Evolutionary conservation across 2,113 vertebrate genomes (phyloP).

Genomic region (Emydocephalus ijimae): DNA sequence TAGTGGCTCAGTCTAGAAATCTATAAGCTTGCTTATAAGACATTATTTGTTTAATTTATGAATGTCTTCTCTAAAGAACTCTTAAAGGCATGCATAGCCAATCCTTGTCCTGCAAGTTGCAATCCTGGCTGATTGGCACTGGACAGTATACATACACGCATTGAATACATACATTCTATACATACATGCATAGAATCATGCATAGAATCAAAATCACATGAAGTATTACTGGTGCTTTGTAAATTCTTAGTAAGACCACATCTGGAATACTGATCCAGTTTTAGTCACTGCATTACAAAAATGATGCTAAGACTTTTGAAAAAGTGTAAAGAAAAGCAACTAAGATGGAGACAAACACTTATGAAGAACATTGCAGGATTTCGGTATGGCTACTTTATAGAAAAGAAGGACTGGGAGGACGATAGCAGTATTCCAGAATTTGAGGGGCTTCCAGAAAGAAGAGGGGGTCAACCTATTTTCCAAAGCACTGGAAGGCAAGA

Average conservation of each 20-base stretch:
- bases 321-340: neutral
- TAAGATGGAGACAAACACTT: neutral
- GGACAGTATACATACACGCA: neutral
- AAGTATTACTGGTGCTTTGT: neutral
- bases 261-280: neutral
- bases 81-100: neutral
- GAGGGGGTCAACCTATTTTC: neutral
- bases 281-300: neutral
- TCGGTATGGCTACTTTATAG: neutral
- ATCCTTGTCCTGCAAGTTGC: neutral
- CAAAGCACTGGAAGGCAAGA: neutral
- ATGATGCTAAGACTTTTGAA: neutral
- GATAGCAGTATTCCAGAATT: neutral
- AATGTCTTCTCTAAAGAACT: neutral
- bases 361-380: neutral
- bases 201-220: neutral
- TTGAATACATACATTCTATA: neutral
- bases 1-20: neutral
- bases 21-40: neutral
- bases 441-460: neutral
- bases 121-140: neutral
- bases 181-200: neutral
- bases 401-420: neutral
- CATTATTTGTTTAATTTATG: neutral
- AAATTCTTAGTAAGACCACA: neutral